Conservation (phyloP, 2,113 vertebrate genomes). For the Anhinga anhinga region DNA sequence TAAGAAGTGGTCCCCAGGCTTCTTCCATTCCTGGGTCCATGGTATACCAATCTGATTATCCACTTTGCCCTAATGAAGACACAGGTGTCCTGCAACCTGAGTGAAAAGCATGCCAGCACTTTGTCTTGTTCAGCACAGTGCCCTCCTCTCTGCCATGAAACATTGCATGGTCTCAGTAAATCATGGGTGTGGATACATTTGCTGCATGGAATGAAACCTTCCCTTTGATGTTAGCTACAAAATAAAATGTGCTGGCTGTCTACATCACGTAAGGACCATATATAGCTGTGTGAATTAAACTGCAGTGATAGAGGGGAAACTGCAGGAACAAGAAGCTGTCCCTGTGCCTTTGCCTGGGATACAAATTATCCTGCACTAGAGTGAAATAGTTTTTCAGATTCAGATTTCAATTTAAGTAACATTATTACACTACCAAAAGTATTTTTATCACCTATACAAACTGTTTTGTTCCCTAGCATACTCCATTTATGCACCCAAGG, state of each 20-base stretch:
- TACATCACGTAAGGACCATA: not conserved
- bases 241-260: not conserved
- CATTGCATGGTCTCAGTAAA: not conserved
- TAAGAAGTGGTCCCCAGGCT: not conserved
- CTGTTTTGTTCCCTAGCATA: not conserved
- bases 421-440: not conserved
- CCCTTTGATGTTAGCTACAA: not conserved
- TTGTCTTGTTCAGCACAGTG: not conserved
- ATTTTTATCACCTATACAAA: not conserved
- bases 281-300: not conserved
- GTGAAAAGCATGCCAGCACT: rapidly evolving
- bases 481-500: not conserved
- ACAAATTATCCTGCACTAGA: not conserved
- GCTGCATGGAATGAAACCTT: not conserved
- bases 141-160: not conserved
- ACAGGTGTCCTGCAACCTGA: not conserved
- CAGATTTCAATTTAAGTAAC: not conserved
- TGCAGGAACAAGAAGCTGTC: not conserved
- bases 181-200: not conserved
- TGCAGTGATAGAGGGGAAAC: not conserved
- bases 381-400: not conserved
- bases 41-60: not conserved
- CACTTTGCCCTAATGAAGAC: not conserved
- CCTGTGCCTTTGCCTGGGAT: not conserved
- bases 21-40: not conserved